phyloP scores from a whole-genome alignment of 2,797 vertebrate species.

The Thaleichthys pacificus region DNA sequence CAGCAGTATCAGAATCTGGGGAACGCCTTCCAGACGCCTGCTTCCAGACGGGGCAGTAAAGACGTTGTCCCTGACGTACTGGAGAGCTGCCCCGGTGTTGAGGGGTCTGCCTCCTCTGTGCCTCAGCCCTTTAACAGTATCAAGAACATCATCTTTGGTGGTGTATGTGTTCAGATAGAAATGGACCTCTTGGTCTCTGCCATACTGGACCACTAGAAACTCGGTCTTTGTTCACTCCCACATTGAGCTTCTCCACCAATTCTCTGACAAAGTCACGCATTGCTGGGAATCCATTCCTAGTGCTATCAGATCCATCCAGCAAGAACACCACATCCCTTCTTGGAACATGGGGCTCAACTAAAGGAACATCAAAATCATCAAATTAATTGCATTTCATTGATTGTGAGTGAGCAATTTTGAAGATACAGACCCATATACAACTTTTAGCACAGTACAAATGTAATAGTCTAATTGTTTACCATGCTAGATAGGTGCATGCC shows the following conservation, averaged over 20 bases:
- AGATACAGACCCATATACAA: no score
- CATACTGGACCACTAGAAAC: conserved; percentile 36
- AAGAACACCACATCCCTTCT: conserved; percentile 84
- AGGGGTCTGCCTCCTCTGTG: conserved; percentile 27
- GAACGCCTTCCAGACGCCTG: neutral
- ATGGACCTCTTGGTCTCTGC: conserved; percentile 37
- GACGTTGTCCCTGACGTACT: conserved; percentile 27
- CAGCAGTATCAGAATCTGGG: no score
- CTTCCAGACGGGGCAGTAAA: conserved; percentile 30
- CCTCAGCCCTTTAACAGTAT: neutral
- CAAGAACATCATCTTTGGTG: conserved; percentile 38
- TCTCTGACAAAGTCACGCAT: conserved; percentile 32
- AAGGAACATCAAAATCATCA: conserved; percentile 17
- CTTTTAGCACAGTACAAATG: no score
- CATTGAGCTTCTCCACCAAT: conserved; percentile 30
- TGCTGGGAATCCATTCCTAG: conserved; percentile 53
- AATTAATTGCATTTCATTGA: no score
- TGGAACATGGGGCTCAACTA: neutral
- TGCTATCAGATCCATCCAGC: conserved; percentile 79
- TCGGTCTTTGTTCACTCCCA: conserved; percentile 33
- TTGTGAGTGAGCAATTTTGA: no score
- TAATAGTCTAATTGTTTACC: neutral
- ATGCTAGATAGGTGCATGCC: neutral
- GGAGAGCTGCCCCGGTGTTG: conserved; percentile 36
- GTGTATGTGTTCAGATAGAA: conserved; percentile 77